Evolutionary conservation across 2,113 vertebrate genomes (phyloP).

Genomic region (Gallinago jamesoni): DNA sequence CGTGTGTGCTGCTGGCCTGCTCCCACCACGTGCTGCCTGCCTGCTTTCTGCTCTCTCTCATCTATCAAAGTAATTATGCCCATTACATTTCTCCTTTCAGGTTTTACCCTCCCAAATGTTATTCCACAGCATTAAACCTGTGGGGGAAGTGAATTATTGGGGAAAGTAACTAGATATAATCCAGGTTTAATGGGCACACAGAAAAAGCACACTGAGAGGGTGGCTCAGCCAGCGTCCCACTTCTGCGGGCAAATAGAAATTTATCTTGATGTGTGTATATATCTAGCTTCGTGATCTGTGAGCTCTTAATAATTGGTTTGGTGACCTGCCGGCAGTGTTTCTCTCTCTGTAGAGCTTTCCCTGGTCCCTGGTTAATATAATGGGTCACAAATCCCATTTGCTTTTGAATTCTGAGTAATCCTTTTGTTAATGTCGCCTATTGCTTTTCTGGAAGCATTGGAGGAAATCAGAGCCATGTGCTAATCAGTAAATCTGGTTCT

Average conservation of each 20-base stretch:
- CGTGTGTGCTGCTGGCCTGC: background rate
- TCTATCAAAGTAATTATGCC: slow-evolving; percentile 45
- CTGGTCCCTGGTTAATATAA: slow-evolving; percentile 46
- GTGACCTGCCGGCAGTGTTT: slow-evolving; percentile 30
- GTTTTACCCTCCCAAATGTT: slow-evolving; percentile 48
- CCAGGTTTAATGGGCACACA: slow-evolving; percentile 30
- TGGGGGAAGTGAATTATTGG: slow-evolving; percentile 25
- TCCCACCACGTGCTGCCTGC: background rate
- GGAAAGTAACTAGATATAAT: slow-evolving; percentile 25
- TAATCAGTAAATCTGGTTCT: background rate
- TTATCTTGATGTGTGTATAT: slow-evolving; percentile 33
- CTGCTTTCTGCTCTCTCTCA: background rate
- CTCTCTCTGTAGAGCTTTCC: slow-evolving; percentile 23
- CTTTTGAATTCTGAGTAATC: slow-evolving; percentile 46
- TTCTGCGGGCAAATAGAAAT: slow-evolving; percentile 52
- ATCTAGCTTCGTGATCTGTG: slow-evolving; percentile 57
- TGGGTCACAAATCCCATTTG: slow-evolving; percentile 45
- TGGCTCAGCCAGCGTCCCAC: background rate
- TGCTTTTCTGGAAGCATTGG: background rate
- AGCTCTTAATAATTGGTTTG: slow-evolving; percentile 66
- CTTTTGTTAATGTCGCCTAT: background rate
- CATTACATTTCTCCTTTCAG: slow-evolving; percentile 43
- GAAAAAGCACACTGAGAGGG: background rate
- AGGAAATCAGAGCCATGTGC: background rate
- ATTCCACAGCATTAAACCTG: slow-evolving; percentile 10